Conservation (phyloP, 2,113 vertebrate species). For the Paracanthobrama guichenoti region DNA sequence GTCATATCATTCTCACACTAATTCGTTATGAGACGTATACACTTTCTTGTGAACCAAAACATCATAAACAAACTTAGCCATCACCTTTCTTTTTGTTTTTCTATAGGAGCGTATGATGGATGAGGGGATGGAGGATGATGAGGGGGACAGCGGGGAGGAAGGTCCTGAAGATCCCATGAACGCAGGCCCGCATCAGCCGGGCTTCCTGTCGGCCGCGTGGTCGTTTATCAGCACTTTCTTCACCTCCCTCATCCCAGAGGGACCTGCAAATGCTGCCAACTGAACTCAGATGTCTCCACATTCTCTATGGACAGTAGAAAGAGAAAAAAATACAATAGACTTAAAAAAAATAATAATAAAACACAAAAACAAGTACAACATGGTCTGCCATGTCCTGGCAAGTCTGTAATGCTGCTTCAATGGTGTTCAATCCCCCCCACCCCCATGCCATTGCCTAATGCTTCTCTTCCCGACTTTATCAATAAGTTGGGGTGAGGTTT, state of each 20-base stretch:
- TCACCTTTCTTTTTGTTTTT: not conserved
- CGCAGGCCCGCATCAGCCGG: slow-evolving; percentile 73
- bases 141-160: slow-evolving; percentile 80
- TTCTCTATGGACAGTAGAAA: not conserved
- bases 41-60: not conserved
- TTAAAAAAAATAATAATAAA: not conserved
- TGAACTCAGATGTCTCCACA: slow-evolving; percentile 62
- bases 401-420: slow-evolving; percentile 30
- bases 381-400: slow-evolving; percentile 15
- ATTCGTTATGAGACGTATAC: not conserved
- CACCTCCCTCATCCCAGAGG: slow-evolving; percentile 95
- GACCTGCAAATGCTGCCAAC: slow-evolving; percentile 87
- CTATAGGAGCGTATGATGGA: slow-evolving; percentile 96
- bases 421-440: not conserved
- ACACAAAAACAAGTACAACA: not conserved
- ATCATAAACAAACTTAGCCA: not conserved
- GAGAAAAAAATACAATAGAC: not conserved
- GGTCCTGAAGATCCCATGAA: slow-evolving; percentile 70
- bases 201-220: slow-evolving; percentile 88
- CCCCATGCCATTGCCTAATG: not conserved
- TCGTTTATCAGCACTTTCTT: slow-evolving; percentile 96
- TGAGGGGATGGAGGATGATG: slow-evolving; percentile 85
- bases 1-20: not conserved
- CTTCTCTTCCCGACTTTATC: not conserved
- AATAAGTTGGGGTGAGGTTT: slow-evolving; percentile 20